Base-by-base conservation (phyloP, 2,888 invertebrate species). In the Odiellus spinosus region DNA sequence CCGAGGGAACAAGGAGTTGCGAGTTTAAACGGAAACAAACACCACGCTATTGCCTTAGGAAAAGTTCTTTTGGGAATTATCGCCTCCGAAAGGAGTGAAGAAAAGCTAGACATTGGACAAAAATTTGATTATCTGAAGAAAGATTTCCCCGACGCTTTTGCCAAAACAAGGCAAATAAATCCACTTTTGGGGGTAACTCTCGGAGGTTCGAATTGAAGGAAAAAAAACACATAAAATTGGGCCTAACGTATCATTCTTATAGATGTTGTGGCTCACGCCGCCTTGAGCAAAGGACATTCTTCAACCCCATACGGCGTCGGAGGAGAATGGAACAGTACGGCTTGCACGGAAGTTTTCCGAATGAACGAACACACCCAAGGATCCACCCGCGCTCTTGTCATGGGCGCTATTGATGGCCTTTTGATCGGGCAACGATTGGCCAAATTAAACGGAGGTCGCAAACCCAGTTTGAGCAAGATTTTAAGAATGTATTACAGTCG, bases 1-100 rank as follows among this genome's bases (percentile, higher is more conserved):
- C 39, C 48, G 1, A 34, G 44, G 26, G 55, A 56, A 45, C 43
- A 46, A n/a, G 56, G 56, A 3, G 55, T 56, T 2, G 56, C 51
- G 12, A 53, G 49, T 38, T 43, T 55, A 11, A 44, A 53, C 19
- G 20, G 36, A 8, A 48, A 52, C 17, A 20, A 32, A 34, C 36
- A 35, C 3, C 53, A 56, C 18, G 54, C 55, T 1, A 46, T 56
- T 26, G 48, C 53, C 12, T 21, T 52, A 12, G 45, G 39, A n/a
- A 47, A 43, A 42, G 52, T 56, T 2, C 46, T 56, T 12, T 14
- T 53, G 3, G 56, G 56, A 4, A 45, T 55, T 8, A 17, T 52
- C 10, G 52, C 53, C 8, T 38, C 38, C 10, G 14, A 11, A 5
- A 34, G 32, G 1, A 26, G 35, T 10, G 33, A 33, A 17, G 17